A percentile compares a stretch with the other conserved stretches of the same genome.
Conservation (phyloP, 2,888 invertebrate genomes). For the Cabera pusaria region DNA sequence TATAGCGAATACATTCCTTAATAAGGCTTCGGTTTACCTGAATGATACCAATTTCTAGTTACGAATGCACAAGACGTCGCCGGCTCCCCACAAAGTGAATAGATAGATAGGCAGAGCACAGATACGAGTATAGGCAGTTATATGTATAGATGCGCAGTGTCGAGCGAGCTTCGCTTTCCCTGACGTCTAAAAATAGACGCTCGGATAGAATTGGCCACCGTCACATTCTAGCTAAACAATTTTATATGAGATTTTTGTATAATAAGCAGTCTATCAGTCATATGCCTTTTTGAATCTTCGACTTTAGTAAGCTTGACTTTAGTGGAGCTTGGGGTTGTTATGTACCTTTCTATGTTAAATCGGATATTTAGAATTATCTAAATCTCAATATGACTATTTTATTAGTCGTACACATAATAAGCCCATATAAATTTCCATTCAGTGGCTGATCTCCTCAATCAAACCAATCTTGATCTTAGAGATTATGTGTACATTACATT, state of each 20-base stretch:
- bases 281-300: too few relatives aligned
- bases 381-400: too few relatives aligned
- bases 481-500: too few relatives aligned
- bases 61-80: constrained; percentile 70
- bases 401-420: too few relatives aligned
- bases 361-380: too few relatives aligned
- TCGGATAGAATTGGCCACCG: constrained; percentile 54
- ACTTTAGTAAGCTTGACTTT: too few relatives aligned
- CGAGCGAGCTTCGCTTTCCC: constrained; percentile 69
- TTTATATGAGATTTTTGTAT: constrained; percentile 7
- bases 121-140: constrained; percentile 49
- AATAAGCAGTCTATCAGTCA: too few relatives aligned
- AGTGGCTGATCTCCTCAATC: too few relatives aligned
- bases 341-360: too few relatives aligned
- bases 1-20: constrained; percentile 25
- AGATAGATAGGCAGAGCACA: constrained; percentile 58
- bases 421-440: too few relatives aligned
- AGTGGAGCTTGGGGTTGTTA: too few relatives aligned
- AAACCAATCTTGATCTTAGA: too few relatives aligned
- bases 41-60: constrained; percentile 54
- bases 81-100: constrained; percentile 61
- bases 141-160: constrained; percentile 53
- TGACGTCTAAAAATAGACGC: constrained; percentile 80
- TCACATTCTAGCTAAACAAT: constrained; percentile 37
- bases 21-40: constrained; percentile 37